These are phyloP conservation scores for Zaprionus inermis DNA, from an alignment of 1,140 invertebrate genomes.

Conservation along the genomic window DNA sequence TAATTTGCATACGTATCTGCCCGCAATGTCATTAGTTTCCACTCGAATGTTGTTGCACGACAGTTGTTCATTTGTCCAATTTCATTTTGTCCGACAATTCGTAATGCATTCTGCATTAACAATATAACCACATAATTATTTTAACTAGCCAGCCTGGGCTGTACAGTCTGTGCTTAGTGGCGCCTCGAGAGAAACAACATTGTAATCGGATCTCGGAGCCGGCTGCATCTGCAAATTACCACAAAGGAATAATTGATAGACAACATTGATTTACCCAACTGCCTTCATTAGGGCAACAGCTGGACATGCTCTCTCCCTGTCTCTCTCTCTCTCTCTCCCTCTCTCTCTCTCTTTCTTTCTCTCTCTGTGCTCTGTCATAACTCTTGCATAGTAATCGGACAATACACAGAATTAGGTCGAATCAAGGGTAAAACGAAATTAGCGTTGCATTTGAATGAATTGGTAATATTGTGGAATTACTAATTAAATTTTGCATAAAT, in stretches of 20 bases:
- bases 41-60: constrained; percentile 20
- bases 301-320: background rate
- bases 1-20: constrained; percentile 59
- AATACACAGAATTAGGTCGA: constrained; percentile 12
- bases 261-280: constrained; percentile 29
- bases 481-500: no score
- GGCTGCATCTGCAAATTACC: background rate
- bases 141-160: constrained; percentile 22
- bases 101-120: constrained; percentile 25
- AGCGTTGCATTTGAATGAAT: background rate
- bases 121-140: constrained; percentile 35
- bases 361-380: background rate
- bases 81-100: constrained; percentile 12
- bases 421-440: background rate
- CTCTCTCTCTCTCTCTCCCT: no score
- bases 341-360: background rate
- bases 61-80: constrained; percentile 34
- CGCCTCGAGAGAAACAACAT: constrained; percentile 25
- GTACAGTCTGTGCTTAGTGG: background rate
- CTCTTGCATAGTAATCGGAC: background rate
- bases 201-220: background rate
- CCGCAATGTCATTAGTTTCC: constrained; percentile 56
- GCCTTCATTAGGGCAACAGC: constrained; percentile 15
- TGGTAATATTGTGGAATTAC: background rate
- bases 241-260: constrained; percentile 19